A percentile compares a stretch with the other conserved stretches of the same genome.
Evolutionary conservation across 2,797 vertebrate genomes (phyloP).

Genomic region (Cuculus canorus): DNA sequence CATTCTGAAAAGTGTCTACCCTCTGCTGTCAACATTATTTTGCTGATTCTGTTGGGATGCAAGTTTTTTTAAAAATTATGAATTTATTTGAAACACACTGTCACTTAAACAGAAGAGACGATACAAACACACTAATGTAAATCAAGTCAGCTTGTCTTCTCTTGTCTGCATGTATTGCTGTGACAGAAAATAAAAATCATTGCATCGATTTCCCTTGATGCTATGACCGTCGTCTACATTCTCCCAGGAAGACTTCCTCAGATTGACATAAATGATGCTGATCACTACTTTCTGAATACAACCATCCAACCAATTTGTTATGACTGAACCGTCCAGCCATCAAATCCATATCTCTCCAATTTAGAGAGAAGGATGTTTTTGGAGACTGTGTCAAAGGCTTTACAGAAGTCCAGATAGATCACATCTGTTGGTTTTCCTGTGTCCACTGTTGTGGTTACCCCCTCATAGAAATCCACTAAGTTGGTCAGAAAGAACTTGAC

Average conservation of each 20-base stretch:
- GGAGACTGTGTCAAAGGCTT: too few relatives aligned
- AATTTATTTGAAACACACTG: neutral
- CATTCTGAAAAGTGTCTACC: neutral
- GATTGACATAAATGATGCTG: neutral
- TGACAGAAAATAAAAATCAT: neutral
- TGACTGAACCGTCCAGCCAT: too few relatives aligned
- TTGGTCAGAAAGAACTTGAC: too few relatives aligned
- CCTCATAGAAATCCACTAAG: too few relatives aligned
- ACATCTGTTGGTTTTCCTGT: too few relatives aligned
- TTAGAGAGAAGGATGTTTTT: too few relatives aligned
- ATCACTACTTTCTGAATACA: too few relatives aligned
- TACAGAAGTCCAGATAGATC: too few relatives aligned
- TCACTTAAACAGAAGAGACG: neutral
- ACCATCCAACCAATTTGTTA: too few relatives aligned
- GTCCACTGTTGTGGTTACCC: too few relatives aligned
- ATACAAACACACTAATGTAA: neutral
- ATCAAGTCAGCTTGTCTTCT: neutral
- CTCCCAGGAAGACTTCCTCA: neutral
- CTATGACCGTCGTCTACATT: neutral
- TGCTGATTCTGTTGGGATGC: neutral
- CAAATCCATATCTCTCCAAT: too few relatives aligned
- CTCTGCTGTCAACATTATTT: neutral
- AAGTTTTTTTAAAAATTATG: neutral
- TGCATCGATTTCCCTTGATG: neutral
- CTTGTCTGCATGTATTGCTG: neutral